phyloP scores from a whole-genome alignment of 2,113 vertebrate species.

The Indicator indicator region DNA sequence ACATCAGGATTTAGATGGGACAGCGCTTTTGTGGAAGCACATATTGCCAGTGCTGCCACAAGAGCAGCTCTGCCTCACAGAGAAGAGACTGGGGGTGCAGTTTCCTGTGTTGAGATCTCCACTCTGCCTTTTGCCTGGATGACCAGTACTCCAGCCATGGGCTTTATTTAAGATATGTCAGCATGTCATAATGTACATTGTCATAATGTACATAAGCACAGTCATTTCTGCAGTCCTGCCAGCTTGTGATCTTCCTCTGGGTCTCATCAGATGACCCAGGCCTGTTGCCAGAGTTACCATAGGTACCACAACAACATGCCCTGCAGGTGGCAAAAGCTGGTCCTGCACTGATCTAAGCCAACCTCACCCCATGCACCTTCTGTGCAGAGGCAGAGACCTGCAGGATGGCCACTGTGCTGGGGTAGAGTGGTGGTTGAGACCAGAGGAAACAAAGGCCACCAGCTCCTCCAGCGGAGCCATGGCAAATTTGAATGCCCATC shows the following conservation, averaged over 20 bases:
- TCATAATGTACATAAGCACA: not conserved
- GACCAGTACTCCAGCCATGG: not conserved
- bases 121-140: not conserved
- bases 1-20: not conserved
- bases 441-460: not conserved
- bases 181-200: too few species aligned
- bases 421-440: not conserved
- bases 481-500: not conserved
- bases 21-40: not conserved
- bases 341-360: not conserved
- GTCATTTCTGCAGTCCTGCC: not conserved
- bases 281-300: not conserved
- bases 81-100: not conserved
- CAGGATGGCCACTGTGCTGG: not conserved
- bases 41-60: rapidly evolving
- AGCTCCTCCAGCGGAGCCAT: not conserved
- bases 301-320: not conserved
- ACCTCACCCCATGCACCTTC: not conserved
- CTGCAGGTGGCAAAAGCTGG: not conserved
- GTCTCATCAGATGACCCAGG: not conserved
- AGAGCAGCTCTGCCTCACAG: not conserved
- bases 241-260: not conserved
- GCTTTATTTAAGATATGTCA: not conserved
- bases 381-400: not conserved
- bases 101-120: not conserved